A percentile compares a stretch with the other conserved stretches of the same genome.
Conservation (phyloP, 1,140 invertebrate species). For the Caenorhabditis briggsae region DNA sequence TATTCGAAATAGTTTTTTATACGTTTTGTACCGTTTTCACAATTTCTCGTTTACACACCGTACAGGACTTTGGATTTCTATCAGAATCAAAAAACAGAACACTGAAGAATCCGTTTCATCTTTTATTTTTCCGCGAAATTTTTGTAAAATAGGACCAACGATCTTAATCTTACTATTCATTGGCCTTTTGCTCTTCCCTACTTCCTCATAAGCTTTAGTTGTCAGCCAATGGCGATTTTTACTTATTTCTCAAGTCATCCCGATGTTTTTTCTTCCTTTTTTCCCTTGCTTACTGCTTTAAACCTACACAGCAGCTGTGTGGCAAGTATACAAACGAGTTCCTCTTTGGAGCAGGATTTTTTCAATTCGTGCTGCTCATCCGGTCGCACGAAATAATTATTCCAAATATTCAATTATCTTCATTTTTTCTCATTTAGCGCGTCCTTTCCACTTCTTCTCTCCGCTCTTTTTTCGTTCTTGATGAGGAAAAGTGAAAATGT, state of each 20-base stretch:
- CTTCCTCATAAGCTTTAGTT: background rate
- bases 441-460: background rate
- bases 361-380: background rate
- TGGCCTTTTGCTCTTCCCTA: too few relatives aligned
- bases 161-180: too few relatives aligned
- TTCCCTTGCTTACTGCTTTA: background rate
- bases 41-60: too few relatives aligned
- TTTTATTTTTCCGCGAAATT: too few relatives aligned
- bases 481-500: too few relatives aligned
- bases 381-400: background rate
- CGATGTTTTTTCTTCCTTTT: background rate
- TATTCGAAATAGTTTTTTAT: too few relatives aligned
- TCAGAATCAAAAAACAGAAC: too few relatives aligned
- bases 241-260: constrained; percentile 10
- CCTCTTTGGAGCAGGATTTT: background rate
- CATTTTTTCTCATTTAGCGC: background rate
- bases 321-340: constrained; percentile 35
- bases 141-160: too few relatives aligned
- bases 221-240: background rate
- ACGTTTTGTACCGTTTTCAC: too few relatives aligned
- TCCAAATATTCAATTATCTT: background rate
- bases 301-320: constrained; percentile 2
- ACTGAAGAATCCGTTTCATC: too few relatives aligned
- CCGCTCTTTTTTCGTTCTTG: too few relatives aligned
- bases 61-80: too few relatives aligned